phyloP scores from a whole-genome alignment of 2,888 invertebrate genomes.

The Dynastes hyllus region DNA sequence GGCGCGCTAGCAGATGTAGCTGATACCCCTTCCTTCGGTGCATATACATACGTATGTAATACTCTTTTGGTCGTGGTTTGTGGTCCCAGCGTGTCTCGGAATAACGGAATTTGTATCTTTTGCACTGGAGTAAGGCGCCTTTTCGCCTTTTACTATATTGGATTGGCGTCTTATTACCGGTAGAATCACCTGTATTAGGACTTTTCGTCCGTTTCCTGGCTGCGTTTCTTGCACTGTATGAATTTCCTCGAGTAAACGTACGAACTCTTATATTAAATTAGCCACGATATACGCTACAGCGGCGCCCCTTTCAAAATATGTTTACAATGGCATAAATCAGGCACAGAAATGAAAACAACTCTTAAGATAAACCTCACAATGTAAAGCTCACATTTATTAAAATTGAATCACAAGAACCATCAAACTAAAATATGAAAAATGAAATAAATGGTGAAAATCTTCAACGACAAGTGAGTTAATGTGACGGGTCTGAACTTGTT shows the following conservation, averaged over 20 bases:
- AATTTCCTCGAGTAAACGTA: background rate
- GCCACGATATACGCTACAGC: background rate
- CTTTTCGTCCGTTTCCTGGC: background rate
- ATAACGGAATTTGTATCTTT: conserved; percentile 12
- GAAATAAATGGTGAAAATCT: too few species aligned
- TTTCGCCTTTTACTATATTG: conserved; percentile 20
- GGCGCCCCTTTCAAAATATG: too few species aligned
- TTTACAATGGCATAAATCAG: too few species aligned
- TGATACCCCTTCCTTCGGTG: background rate
- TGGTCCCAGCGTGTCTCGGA: background rate
- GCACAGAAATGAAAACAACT: too few species aligned
- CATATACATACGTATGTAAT: too few species aligned
- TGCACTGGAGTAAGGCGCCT: conserved; percentile 12
- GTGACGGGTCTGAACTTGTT: too few species aligned
- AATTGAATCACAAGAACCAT: too few species aligned
- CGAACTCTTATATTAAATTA: background rate
- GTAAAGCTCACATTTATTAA: too few species aligned
- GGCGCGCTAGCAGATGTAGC: background rate
- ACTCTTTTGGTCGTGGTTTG: too few species aligned
- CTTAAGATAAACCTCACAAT: too few species aligned
- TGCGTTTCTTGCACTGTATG: background rate
- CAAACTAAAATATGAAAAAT: too few species aligned
- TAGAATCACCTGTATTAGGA: background rate
- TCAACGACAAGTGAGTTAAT: background rate
- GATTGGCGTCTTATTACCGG: background rate